Evolutionary conservation across 1,140 invertebrate genomes (phyloP), one percentile per base, ranked within the genome.

Genomic region (Panagrolaimus sp.): DNA sequence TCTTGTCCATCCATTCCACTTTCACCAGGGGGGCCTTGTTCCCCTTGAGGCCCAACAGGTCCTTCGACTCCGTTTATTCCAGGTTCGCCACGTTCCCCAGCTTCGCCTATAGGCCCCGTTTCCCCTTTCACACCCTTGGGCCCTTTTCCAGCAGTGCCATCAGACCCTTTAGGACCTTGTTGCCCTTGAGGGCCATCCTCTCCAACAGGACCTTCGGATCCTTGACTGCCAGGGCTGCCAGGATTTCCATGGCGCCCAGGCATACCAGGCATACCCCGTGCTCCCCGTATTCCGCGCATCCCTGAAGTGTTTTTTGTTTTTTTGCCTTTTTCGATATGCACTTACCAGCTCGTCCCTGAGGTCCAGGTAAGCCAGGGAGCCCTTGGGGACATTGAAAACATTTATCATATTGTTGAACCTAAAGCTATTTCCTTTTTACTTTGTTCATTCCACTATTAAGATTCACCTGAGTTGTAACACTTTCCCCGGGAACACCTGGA

Each of bases 341-440:
- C 32, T 4, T 38, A 58, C 52, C 52, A 4, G 52, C 62, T 44
- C 71, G 68, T 62, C 76, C 76, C 15, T n/a, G 17, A 4, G 17
- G 10, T 21, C 52, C 52, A 12, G 52, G 52, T 24, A 68, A 68
- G 64, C 77, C 77, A 26, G 70, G 72, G 2, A 43, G 68, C 32
- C 77, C 77, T 26, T 68, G 45, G 38, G 77, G 77, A 63, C 77
- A 79, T 21, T 69, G 74, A 73, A 80, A 79, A 48, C 77, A 79
- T 67, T 76, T 76, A n/a, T 72, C 70, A 46, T 72, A 71, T 63
- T 77, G 72, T 43, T 69, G 71, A 48, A 58, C 47, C 32, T 38
- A 38, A 38, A 38, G 2, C 32, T 38, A 7, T 38, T 38, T 38
- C 32, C 2, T 2, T 38, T 4, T 4, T 38, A 7, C 7, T 4